phyloP scores from a whole-genome alignment of 2,888 invertebrate species.

The Dione juno region DNA sequence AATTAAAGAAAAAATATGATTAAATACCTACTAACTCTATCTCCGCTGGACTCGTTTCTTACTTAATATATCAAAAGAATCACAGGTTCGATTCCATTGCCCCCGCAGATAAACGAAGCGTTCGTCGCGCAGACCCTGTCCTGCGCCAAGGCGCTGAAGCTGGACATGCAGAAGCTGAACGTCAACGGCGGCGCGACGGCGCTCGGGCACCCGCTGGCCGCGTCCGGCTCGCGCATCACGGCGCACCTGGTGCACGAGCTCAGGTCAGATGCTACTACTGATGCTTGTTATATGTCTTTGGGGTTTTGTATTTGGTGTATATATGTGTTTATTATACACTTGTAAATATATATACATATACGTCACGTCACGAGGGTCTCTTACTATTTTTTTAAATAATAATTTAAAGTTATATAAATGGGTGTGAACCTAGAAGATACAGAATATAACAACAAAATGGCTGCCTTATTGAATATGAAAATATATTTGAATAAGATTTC shows the following conservation, averaged over 20 bases:
- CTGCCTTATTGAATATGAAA: too few relatives aligned
- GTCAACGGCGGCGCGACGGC: slow-evolving; percentile 98
- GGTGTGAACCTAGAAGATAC: too few relatives aligned
- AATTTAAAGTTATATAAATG: too few relatives aligned
- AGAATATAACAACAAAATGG: too few relatives aligned
- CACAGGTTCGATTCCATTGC: background rate
- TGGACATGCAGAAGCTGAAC: slow-evolving; percentile 95
- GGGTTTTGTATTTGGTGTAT: background rate
- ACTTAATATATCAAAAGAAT: background rate
- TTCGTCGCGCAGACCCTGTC: slow-evolving; percentile 97
- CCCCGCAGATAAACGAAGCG: slow-evolving; percentile 96
- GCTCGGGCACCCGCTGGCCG: slow-evolving; percentile 98
- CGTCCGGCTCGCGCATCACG: slow-evolving; percentile 96
- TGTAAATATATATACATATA: too few relatives aligned
- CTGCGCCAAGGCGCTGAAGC: slow-evolving; percentile 93
- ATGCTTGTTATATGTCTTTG: background rate
- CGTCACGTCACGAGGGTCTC: too few relatives aligned
- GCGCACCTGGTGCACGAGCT: slow-evolving; percentile 96
- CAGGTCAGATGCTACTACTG: slow-evolving; percentile 82
- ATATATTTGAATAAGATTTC: too few relatives aligned
- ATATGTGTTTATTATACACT: background rate
- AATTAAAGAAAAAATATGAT: too few relatives aligned
- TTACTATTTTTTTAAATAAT: too few relatives aligned
- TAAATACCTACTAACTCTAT: too few relatives aligned
- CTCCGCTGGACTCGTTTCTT: too few relatives aligned